Evolutionary conservation across 2,888 invertebrate genomes (phyloP), one percentile per base, ranked within the genome.

Genomic region (Andricus quercusramuli): DNA sequence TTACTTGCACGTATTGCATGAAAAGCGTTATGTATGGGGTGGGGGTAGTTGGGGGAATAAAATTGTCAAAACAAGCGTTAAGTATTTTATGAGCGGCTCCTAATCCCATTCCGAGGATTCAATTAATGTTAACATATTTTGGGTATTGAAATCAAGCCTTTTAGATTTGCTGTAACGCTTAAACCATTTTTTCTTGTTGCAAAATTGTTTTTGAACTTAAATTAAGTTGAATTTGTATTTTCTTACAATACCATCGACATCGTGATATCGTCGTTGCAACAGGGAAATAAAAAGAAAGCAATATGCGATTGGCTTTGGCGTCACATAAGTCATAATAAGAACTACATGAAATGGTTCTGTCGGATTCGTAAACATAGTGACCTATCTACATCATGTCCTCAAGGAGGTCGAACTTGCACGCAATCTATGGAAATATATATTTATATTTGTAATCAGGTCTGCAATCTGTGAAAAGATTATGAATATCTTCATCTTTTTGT

Each of bases 391-490:
- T 77, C 83, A 85, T 85, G 85, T 87, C 85, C 84, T 85, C 85
- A 88, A 90, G 85, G 87, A 88, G 90, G 90, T 89, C 89, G 87
- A 83, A 81, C 79, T 83, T 83, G 86, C 89, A 89, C 89, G 89
- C 88, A 85, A 89, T 84, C 78, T 82, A 78, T 78, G 78, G 70
- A 81, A 83, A 82, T 74, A 51, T 68, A 68, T 70, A 51, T 51
- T 3, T 9, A 56, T 56, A 56, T 74, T 32, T 56, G 32, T 29
- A 25, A 64, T 6, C 8, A 56, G 56, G n/a, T n/a, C 56, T 56
- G 3, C 9, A 56, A 56, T 56, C 56, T 56, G n/a, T 9, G 3
- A n/a, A n/a, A 56, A 11, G 56, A n/a, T 56, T 2, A 56, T 22
- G 56, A 59, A 59, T 59, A 59, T 59, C 56, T 59, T 59, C 3